Base-by-base conservation (phyloP, 1,140 invertebrate genomes). In the Nebria ingens region DNA sequence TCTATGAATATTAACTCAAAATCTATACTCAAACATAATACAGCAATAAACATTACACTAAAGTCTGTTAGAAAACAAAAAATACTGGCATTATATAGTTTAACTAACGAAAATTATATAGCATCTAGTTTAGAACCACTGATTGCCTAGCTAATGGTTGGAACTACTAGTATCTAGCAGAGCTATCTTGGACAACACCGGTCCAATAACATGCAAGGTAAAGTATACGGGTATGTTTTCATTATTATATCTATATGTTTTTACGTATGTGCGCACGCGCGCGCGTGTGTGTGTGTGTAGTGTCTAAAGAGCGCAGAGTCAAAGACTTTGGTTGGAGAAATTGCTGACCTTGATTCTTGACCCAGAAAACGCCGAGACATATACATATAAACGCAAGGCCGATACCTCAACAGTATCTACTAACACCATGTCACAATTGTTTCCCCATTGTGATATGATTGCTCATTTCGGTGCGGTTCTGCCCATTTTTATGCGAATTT, bases 321-420 rank as follows among this genome's bases (percentile, higher is more conserved):
- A 17, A 45, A 45, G 40, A 11, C 40, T 11, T 11, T 9, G 40
- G 3, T 45, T 53, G 64, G 67, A 68, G 67, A 68, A 68, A 68
- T 66, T 68, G 61, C 62, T 65, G 65, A 60, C 67, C 67, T 68
- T 68, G 67, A 67, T 68, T 65, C 64, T 66, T 68, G 65, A 68
- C 67, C 67, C 67, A 68, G 64, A 68, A 68, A 68, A 51, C 50
- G 61, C 62, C 57, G 57, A 66, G 63, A 61, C 65, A 67, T 60
- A 67, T 64, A 64, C 65, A 64, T 57, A 56, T 64, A 67, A 65
- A 34, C 59, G 60, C 57, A 53, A 21, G 19, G 21, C 23, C 52
- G 34, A 19, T 25, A 19, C 9, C 22, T 53, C 23, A 23, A 29
- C 17, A 19, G 25, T 34, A n/a, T 34, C 25, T 6, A 9, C 6